Evolutionary conservation across 2,888 invertebrate species (phyloP), one percentile per base, ranked within the genome.

Genomic region (Xanthostigma xanthostigma): DNA sequence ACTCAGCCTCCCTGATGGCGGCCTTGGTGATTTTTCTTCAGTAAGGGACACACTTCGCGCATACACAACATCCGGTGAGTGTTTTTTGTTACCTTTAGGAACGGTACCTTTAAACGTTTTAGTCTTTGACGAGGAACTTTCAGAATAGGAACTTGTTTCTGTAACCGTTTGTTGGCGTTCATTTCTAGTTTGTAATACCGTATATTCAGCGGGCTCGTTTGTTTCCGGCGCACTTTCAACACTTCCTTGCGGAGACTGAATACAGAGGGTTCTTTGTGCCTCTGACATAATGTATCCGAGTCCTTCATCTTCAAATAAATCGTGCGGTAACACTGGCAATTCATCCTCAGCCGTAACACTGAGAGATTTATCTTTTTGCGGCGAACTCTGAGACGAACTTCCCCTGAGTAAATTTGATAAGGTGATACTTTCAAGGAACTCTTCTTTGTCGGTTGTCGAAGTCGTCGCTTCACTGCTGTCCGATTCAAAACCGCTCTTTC

Each of bases 251-350:
- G 55, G 53, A 2, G 64, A 62, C 49, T 60, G 56, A 45, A 63
- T 57, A 34, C 58, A 57, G 36, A 63, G 56, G 33, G 55, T 56
- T 44, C 57, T 57, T 47, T 60, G 56, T 2, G 62, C 59, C 51
- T 62, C 60, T 4, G 58, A 56, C 38, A 64, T 55, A 45, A 64
- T 59, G 50, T 57, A 59, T 40, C 64, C 64, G 56, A 64, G 55
- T 1, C 61, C 58, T 36, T 58, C 58, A 13, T 53, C 57, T 41
- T 54, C 55, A 13, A 60, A 50, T 14, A 56, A 17, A 36, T 51
- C 51, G 17, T 49, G 49, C 13, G 51, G 51, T 11, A 51, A 44
- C 35, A 44, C 41, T 6, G 49, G 51, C 9, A 49, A 36, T 8
- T 51, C 46, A 14, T 49, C 47, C 10, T 46, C 41, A 42, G 33